A percentile compares a stretch with the other conserved stretches of the same genome.
phyloP scores from a whole-genome alignment of 1,140 invertebrate species.

The Diuraphis noxia region DNA sequence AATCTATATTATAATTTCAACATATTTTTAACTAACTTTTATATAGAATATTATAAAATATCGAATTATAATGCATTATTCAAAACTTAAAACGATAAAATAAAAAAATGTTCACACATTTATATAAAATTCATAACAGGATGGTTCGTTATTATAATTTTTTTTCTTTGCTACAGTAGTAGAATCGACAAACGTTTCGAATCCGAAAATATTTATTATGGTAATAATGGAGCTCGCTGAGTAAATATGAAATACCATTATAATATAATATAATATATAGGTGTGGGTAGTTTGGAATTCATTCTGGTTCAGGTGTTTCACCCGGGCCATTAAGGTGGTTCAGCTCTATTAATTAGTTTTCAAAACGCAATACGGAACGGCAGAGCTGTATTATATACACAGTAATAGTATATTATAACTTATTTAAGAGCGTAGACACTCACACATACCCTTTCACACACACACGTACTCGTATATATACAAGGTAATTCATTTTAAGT shows the following conservation, averaged over 20 bases:
- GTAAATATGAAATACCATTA: background rate
- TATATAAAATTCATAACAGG: background rate
- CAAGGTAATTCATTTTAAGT: background rate
- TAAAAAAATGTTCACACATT: background rate
- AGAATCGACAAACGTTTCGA: background rate
- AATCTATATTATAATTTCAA: too few relatives aligned
- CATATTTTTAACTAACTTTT: too few relatives aligned
- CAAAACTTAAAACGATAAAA: background rate
- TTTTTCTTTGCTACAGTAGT: background rate
- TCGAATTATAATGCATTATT: background rate
- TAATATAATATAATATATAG: background rate
- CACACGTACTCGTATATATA: background rate
- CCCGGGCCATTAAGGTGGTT: background rate
- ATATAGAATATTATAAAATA: too few relatives aligned
- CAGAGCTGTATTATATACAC: background rate
- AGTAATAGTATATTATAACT: background rate
- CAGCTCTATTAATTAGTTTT: conserved; percentile 5
- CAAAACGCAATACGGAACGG: background rate
- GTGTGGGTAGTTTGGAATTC: background rate
- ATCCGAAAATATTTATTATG: background rate
- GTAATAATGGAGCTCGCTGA: background rate
- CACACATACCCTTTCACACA: background rate
- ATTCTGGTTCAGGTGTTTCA: conserved; percentile 16
- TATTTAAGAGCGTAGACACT: background rate
- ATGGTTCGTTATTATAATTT: background rate